phyloP scores from a whole-genome alignment of 2,888 invertebrate genomes.

The Microplitis manilae region DNA sequence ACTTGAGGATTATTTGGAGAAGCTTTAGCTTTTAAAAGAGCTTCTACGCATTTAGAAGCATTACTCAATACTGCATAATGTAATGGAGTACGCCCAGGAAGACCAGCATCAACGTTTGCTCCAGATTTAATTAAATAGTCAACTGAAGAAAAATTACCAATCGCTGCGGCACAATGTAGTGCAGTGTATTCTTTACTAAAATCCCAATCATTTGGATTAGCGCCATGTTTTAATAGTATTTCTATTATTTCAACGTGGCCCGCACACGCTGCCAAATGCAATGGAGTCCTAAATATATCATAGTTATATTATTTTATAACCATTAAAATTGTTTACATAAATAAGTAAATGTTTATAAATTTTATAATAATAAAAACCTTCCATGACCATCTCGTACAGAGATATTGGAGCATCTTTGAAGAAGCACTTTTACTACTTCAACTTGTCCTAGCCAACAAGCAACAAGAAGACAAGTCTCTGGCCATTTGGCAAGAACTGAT shows the following conservation, averaged over 20 bases:
- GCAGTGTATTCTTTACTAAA: conserved; percentile 80
- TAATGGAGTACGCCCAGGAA: conserved; percentile 80
- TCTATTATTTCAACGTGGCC: conserved; percentile 82
- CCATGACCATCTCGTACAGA: conserved; percentile 80
- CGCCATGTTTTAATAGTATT: conserved; percentile 79
- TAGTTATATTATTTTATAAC: conserved; percentile 13
- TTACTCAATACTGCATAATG: conserved; percentile 89
- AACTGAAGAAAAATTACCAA: conserved; percentile 76
- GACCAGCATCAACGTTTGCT: conserved; percentile 86
- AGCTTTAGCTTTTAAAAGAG: conserved; percentile 83
- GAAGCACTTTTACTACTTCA: conserved; percentile 73
- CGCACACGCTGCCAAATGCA: conserved; percentile 86
- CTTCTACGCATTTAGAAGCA: conserved; percentile 81
- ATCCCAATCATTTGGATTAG: conserved; percentile 83
- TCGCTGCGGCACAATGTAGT: conserved; percentile 83
- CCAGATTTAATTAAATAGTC: conserved; percentile 80
- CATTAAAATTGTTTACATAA: conserved; percentile 51
- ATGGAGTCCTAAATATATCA: conserved; percentile 73
- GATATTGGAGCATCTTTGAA: conserved; percentile 76
- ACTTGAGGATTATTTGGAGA: conserved; percentile 88
- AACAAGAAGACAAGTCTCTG: conserved; percentile 75
- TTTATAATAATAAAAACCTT: conserved; percentile 73
- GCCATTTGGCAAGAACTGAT: conserved; percentile 70
- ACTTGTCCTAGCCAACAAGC: conserved; percentile 77
- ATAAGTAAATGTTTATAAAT: conserved; percentile 17